Base-by-base conservation (phyloP, 2,888 invertebrate species). In the Celastrina argiolus region DNA sequence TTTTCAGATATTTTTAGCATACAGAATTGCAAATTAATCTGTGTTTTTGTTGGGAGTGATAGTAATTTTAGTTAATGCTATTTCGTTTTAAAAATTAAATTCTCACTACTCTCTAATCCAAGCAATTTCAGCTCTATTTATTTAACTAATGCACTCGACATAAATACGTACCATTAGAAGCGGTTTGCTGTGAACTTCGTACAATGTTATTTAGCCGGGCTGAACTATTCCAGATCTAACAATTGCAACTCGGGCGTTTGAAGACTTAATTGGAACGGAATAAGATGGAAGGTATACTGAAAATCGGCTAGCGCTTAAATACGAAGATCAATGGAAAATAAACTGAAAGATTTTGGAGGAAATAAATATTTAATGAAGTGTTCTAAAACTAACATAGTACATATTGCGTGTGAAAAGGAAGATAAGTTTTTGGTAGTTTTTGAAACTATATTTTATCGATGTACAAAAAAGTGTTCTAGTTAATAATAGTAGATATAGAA, bases 211-310 rank as follows among this genome's bases (percentile, higher is more conserved):
- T 61, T 61, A 39, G 36, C 36, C 18, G 61, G 12, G 59, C 22
- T 36, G 14, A 61, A 61, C 61, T 61, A 61, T 39, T 61, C 61
- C 39, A 6, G 59, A 10, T 18, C 51, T 7, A 18, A 39, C 18
- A 18, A 61, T 18, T 39, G 61, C 61, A 22, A 39, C 36, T 61
- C 61, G 22, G 10, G 22, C 61, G 39, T 61, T 61, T 61, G 61
- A 61, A 16, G 61, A 6, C 61, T 61, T 39, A 39, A 61, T 61
- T 61, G 39, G 61, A 61, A 36, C 22, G 22, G 39, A 61, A 59
- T 59, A 59, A 61, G 39, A 61, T 39, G 61, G 39, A 36, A 6
- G 26, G 31, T 22, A 14, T 39, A 36, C 61, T 5, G 59, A 34
- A 34, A 36, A 36, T 61, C 39, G 39, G 14, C 39, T 10, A 7